Conservation (phyloP, 2,888 invertebrate species). For the Laothoe populi region DNA sequence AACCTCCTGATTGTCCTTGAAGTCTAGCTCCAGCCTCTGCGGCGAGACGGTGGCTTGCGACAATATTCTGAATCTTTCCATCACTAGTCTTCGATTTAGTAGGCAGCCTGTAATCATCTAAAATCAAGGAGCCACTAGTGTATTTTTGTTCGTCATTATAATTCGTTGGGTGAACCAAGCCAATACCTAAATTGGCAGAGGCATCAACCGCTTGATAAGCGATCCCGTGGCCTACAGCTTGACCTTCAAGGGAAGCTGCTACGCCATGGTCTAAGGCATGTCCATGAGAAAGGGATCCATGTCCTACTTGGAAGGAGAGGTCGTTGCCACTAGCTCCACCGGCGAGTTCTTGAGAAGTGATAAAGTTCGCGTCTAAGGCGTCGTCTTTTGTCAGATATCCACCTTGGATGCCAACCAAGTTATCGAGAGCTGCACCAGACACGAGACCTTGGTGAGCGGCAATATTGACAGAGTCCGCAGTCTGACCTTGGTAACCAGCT, state of each 20-base stretch:
- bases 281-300: conserved; percentile 38
- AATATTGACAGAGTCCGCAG: conserved; percentile 76
- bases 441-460: conserved; percentile 77
- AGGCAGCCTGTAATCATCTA: conserved; percentile 75
- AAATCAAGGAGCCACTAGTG: conserved; percentile 71
- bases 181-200: conserved; percentile 55
- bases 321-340: conserved; percentile 43
- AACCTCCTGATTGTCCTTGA: conserved; percentile 31
- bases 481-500: conserved; percentile 75
- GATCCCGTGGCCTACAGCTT: conserved; percentile 40
- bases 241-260: conserved; percentile 28
- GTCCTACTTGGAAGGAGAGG: conserved; percentile 43
- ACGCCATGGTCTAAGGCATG: conserved; percentile 33
- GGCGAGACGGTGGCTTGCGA: conserved; percentile 26
- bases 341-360: conserved; percentile 68
- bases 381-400: conserved; percentile 66
- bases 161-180: conserved; percentile 65
- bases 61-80: conserved; percentile 11
- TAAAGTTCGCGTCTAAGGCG: conserved; percentile 69
- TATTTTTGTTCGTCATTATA: conserved; percentile 62
- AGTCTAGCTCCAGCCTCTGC: conserved; percentile 24
- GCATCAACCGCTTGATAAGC: conserved; percentile 47
- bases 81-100: conserved; percentile 35
- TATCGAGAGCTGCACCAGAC: conserved; percentile 74
- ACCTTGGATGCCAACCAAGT: conserved; percentile 75